Evolutionary conservation across 2,888 invertebrate genomes (phyloP), one percentile per base, ranked within the genome.

Genomic region (Nasonia oneida): DNA sequence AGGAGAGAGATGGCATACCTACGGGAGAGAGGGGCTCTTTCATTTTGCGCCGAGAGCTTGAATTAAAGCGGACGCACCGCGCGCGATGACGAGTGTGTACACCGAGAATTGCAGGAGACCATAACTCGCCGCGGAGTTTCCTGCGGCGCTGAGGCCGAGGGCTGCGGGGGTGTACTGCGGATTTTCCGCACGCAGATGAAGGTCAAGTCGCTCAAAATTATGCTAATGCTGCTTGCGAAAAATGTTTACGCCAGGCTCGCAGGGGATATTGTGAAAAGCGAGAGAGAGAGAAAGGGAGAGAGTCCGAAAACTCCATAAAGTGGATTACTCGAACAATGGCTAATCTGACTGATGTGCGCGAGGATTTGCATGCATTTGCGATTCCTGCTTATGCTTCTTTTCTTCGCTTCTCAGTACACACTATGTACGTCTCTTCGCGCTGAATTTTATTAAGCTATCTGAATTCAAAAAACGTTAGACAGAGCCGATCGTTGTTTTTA

Each of bases 61-160:
- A 83, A 83, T 83, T 83, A 83, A 83, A 77, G 83, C 83, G 77
- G 47, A 77, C 73, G 61, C 81, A 29, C 81, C n/a, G 14, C n/a
- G 14, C n/a, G n/a, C 18, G 53, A 39, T 29, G 61, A 14, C 10
- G 57, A 33, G 53, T 78, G 18, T 57, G n/a, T 64, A 42, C 18
- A 47, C n/a, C 33, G 50, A 33, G 73, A 15, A n/a, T 18, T 50
- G 47, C 79, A 61, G 1, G 42, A 6, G 57, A 12, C 73, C 73
- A 81, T 81, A 73, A 57, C 81, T 79, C 18, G 81, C 29, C 57
- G n/a, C 33, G 39, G 64, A 80, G 57, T 57, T 71, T 33, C 79
- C 70, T 70, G 79, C 15, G 2, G 23, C n/a, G 29, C 6, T 12
- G 76, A 57, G 57, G 0, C 4, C 4, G 10, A n/a, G n/a, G n/a